Evolutionary conservation across 2,113 vertebrate species (phyloP).

Genomic region (Polypterus senegalus): DNA sequence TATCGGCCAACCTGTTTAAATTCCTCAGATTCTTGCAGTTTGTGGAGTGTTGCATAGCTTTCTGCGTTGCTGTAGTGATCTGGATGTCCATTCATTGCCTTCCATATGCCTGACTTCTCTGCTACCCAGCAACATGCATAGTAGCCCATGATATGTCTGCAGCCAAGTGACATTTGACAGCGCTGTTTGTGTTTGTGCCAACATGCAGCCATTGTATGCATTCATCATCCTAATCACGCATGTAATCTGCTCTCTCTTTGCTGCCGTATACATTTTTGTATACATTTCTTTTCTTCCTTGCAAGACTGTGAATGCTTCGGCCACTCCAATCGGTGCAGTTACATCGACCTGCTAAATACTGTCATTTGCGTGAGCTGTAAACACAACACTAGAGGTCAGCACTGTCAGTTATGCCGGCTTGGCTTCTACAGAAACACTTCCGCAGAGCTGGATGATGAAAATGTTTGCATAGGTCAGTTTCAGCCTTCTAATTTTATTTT

Average conservation of each 20-base stretch:
- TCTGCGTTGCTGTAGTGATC: conserved; percentile 22
- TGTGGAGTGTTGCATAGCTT: neutral
- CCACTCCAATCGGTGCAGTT: conserved; percentile 99
- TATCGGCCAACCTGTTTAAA: conserved; percentile 20
- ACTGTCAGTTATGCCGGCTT: conserved; percentile 97
- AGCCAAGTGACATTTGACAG: conserved; percentile 38
- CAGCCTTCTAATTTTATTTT: conserved; percentile 36
- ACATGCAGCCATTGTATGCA: conserved; percentile 40
- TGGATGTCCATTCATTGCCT: conserved; percentile 21
- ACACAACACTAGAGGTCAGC: conserved; percentile 99
- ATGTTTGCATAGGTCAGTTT: conserved; percentile 99
- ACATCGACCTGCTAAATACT: conserved; percentile 95
- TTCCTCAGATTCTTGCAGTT: neutral
- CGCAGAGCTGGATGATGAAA: conserved; percentile 93
- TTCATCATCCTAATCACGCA: conserved; percentile 63
- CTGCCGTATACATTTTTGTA: conserved; percentile 53
- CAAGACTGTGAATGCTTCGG: conserved; percentile 98
- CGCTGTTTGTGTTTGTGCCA: conserved; percentile 30
- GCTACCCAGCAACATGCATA: conserved; percentile 39
- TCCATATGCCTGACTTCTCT: conserved; percentile 57
- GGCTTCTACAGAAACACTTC: conserved; percentile 98
- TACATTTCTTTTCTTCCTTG: conserved; percentile 75
- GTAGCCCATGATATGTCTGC: conserved; percentile 36
- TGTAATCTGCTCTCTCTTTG: conserved; percentile 60
- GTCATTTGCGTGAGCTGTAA: conserved; percentile 99